Percentiles rank a stretch among this genome's conserved stretches.
Evolutionary conservation across 2,888 invertebrate genomes (phyloP).

Genomic region (Magallana nippona): DNA sequence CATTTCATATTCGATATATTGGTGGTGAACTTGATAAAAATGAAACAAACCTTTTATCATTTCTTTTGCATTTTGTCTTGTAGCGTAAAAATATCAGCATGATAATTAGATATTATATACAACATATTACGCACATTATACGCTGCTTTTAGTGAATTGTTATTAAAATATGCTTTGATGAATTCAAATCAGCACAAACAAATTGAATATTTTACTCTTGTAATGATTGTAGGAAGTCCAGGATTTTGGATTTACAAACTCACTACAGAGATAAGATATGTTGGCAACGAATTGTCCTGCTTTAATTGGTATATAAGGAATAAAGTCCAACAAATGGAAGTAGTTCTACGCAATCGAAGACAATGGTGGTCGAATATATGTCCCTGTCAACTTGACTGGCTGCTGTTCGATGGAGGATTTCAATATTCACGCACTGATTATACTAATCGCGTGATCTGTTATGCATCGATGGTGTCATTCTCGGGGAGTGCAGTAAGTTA

Average conservation of each 20-base stretch:
- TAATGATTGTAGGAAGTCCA: background rate
- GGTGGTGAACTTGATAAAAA: no score
- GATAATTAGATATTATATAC: no score
- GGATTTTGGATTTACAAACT: conserved; percentile 29
- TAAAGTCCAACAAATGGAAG: background rate
- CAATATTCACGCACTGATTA: conserved; percentile 18
- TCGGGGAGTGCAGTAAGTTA: background rate
- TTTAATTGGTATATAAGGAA: conserved; percentile 19
- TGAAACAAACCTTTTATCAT: no score
- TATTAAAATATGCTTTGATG: no score
- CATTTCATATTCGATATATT: no score
- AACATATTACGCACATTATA: no score
- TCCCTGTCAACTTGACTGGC: background rate
- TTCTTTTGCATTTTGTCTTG: no score
- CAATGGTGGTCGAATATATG: conserved; percentile 11
- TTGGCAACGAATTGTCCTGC: background rate
- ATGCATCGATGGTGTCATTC: conserved; percentile 11
- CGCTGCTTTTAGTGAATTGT: no score
- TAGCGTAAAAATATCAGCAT: no score
- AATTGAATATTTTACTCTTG: no score
- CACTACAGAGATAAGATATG: conserved; percentile 7
- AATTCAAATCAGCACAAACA: no score
- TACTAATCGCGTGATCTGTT: conserved; percentile 2
- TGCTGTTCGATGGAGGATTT: background rate
- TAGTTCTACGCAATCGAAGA: background rate